Percentiles rank a stretch among this genome's conserved stretches.
phyloP scores from a whole-genome alignment of 2,888 invertebrate species.

The Parnassius apollo region DNA sequence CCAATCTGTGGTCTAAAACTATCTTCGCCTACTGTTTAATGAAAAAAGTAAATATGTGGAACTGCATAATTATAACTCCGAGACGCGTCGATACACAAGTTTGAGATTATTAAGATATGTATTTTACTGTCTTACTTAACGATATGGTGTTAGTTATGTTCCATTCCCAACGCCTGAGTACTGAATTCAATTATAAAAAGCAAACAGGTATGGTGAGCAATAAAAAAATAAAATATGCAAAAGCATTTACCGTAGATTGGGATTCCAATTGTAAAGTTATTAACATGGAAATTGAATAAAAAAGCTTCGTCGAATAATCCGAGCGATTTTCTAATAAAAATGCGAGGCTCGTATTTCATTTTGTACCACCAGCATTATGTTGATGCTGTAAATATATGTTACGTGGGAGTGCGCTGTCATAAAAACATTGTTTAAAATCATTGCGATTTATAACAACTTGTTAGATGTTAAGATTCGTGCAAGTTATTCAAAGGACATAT shows the following conservation, averaged over 20 bases:
- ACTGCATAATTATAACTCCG: not conserved
- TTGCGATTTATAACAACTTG: constrained; percentile 5
- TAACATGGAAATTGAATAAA: constrained; percentile 45
- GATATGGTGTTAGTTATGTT: constrained; percentile 1
- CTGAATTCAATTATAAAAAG: constrained; percentile 39
- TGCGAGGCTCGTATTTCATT: constrained; percentile 28
- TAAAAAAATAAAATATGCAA: constrained; percentile 31
- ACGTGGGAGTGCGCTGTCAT: constrained; percentile 11
- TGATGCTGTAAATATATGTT: constrained; percentile 24
- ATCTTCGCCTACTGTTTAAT: too few species aligned
- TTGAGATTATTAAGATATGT: not conserved
- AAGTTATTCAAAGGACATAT: not conserved
- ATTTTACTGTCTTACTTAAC: constrained; percentile 8
- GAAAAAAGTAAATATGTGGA: too few species aligned
- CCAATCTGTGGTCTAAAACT: too few species aligned
- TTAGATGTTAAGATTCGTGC: not conserved
- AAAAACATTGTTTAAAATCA: constrained; percentile 13
- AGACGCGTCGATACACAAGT: not conserved
- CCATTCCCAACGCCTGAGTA: constrained; percentile 24
- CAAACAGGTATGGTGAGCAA: constrained; percentile 32
- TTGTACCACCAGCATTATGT: constrained; percentile 3
- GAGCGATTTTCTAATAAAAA: constrained; percentile 34
- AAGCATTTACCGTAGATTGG: constrained; percentile 24
- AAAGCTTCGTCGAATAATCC: constrained; percentile 31
- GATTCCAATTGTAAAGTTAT: constrained; percentile 34